These are phyloP conservation scores for Manis crassicaudata DNA, from an alignment of 2,797 vertebrate genomes.

Conservation along the genomic window DNA sequence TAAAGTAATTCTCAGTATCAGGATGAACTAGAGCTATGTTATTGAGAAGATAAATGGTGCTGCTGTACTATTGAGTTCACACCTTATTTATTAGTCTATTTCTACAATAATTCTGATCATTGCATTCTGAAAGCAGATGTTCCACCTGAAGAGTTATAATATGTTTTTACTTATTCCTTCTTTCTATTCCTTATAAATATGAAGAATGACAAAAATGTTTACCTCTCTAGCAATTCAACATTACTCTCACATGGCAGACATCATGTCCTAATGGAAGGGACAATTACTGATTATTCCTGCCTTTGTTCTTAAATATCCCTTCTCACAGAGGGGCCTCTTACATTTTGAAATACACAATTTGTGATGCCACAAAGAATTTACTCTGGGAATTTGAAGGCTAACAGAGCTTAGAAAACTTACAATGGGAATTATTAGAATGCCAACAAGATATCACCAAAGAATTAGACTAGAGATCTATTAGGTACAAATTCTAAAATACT, in stretches of 20 bases:
- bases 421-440: slow-evolving; percentile 34
- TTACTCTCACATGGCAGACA: background rate
- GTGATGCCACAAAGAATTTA: slow-evolving; percentile 15
- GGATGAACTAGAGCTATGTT: background rate
- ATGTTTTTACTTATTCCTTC: background rate
- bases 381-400: slow-evolving; percentile 62
- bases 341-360: slow-evolving; percentile 6
- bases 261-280: background rate
- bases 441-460: background rate
- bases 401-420: slow-evolving; percentile 19
- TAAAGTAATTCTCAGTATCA: background rate
- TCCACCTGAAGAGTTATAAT: background rate
- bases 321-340: background rate
- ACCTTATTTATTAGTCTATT: background rate
- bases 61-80: background rate
- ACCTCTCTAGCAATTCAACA: background rate
- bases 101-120: background rate
- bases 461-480: background rate
- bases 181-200: background rate
- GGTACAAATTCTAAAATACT: background rate
- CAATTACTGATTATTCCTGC: background rate
- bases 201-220: background rate
- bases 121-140: background rate
- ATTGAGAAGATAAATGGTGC: background rate
- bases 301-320: slow-evolving; percentile 52